Evolutionary conservation across 2,888 invertebrate species (phyloP).

Genomic region (Drosophila pseudotalamancana): DNA sequence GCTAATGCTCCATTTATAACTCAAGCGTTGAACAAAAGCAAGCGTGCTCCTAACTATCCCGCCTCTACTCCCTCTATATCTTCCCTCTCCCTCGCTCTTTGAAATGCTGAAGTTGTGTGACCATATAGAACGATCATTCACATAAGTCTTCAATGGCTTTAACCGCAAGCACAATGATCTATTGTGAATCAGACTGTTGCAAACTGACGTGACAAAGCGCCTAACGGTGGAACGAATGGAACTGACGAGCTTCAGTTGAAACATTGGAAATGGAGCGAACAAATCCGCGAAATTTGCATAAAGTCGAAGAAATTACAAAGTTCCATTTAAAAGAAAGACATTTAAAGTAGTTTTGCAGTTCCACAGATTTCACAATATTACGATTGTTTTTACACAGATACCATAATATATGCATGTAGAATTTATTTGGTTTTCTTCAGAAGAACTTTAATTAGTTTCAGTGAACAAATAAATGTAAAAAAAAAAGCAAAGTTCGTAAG

Average conservation of each 20-base stretch:
- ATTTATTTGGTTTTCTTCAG: too few relatives aligned
- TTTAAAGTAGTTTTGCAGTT: too few relatives aligned
- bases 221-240: slow-evolving; percentile 13
- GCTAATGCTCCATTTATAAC: slow-evolving; percentile 73
- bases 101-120: slow-evolving; percentile 33
- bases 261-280: background rate
- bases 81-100: background rate
- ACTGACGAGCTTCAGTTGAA: background rate
- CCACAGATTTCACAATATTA: background rate
- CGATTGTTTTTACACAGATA: too few relatives aligned
- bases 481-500: background rate
- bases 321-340: background rate
- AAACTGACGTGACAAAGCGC: slow-evolving; percentile 40
- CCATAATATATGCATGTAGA: too few relatives aligned
- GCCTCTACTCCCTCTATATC: background rate
- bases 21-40: slow-evolving; percentile 72
- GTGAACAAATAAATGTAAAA: background rate
- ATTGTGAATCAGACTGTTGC: slow-evolving; percentile 62
- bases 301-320: background rate
- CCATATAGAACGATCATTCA: slow-evolving; percentile 13
- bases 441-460: slow-evolving; percentile 12
- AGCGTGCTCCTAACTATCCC: background rate
- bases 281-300: background rate
- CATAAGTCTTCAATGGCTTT: slow-evolving; percentile 23
- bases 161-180: slow-evolving; percentile 34